Percentiles rank a stretch among this genome's conserved stretches.
phyloP scores from a whole-genome alignment of 2,113 vertebrate genomes.

The Osmerus mordax region DNA sequence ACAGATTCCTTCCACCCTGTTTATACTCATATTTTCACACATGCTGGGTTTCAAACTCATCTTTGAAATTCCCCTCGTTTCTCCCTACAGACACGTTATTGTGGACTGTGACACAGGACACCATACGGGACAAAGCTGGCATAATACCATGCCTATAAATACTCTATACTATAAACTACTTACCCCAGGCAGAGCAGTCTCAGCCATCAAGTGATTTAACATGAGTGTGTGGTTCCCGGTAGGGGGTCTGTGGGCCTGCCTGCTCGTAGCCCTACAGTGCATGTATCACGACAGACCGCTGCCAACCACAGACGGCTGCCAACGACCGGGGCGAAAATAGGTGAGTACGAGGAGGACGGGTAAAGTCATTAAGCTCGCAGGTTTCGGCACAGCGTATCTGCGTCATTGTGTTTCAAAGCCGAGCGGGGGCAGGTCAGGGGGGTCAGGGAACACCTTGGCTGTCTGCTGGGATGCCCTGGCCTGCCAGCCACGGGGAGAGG shows the following conservation, averaged over 20 bases:
- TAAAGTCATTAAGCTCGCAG: conserved; percentile 17
- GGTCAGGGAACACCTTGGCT: conserved; percentile 26
- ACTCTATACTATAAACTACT: no score
- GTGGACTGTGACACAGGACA: no score
- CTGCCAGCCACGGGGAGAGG: neutral
- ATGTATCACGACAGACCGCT: neutral
- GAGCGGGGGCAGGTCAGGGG: conserved; percentile 7
- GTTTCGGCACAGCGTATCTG: conserved; percentile 13
- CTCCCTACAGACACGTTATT: no score
- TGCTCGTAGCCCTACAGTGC: neutral
- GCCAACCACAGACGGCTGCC: neutral
- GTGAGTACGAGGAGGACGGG: conserved; percentile 2
- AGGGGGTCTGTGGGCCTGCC: neutral
- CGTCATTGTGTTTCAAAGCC: conserved; percentile 23
- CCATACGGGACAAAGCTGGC: no score
- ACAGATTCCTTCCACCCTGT: neutral
- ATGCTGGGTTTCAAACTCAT: neutral
- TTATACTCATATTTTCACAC: neutral
- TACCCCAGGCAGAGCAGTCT: no score
- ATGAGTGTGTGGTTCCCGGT: neutral
- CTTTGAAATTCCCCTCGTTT: neutral
- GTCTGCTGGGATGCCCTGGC: neutral
- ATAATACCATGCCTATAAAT: no score
- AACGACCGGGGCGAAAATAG: conserved; percentile 1
- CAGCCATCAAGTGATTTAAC: no score